A percentile compares a stretch with the other conserved stretches of the same genome.
These are phyloP conservation scores for Miltochrista miniata DNA, from an alignment of 2,888 invertebrate species.

Conservation along the genomic window DNA sequence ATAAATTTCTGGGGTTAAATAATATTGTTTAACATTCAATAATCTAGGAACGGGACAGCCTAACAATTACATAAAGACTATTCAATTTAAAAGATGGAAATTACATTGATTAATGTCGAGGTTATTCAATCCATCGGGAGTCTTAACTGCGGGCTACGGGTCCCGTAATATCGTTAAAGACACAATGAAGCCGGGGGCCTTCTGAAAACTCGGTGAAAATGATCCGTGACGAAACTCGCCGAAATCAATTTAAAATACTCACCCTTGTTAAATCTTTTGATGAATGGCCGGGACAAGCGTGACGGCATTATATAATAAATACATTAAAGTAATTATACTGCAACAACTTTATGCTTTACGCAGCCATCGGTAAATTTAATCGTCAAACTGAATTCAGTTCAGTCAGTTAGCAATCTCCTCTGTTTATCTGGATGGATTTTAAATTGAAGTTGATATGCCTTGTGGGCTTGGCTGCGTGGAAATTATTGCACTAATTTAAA, in stretches of 20 bases:
- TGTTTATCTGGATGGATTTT: too few relatives aligned
- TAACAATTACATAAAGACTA: constrained; percentile 26
- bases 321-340: constrained; percentile 30
- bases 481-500: too few relatives aligned
- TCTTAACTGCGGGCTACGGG: constrained; percentile 32
- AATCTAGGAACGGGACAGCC: too few relatives aligned
- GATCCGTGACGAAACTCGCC: constrained; percentile 69
- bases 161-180: constrained; percentile 62
- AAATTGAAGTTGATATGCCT: too few relatives aligned
- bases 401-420: too few relatives aligned
- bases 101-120: constrained; percentile 42
- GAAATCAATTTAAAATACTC: constrained; percentile 74
- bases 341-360: constrained; percentile 13
- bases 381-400: constrained; percentile 4
- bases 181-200: constrained; percentile 54
- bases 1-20: too few relatives aligned
- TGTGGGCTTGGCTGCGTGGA: too few relatives aligned
- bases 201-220: constrained; percentile 45
- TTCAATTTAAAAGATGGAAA: constrained; percentile 49
- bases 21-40: too few relatives aligned
- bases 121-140: constrained; percentile 59
- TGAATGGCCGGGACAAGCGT: constrained; percentile 46
- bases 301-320: constrained; percentile 40
- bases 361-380: constrained; percentile 19
- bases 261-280: constrained; percentile 66